Base-by-base conservation (phyloP, 1,140 invertebrate genomes). In the Caenorhabditis brenneri region DNA sequence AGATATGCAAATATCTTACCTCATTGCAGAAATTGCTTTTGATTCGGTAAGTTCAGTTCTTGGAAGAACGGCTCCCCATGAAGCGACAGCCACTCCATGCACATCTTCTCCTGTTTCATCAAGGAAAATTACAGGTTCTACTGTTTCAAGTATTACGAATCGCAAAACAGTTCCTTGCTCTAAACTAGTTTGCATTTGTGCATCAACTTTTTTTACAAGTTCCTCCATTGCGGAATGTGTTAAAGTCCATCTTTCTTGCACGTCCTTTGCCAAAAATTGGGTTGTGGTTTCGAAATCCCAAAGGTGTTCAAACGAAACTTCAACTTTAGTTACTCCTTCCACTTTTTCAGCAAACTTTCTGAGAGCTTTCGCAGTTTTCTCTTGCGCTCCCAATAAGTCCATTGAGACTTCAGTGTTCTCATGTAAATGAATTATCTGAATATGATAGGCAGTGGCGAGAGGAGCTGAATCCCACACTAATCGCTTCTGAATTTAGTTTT, bases 11-110 rank as follows among this genome's bases (percentile, higher is more conserved):
- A 19, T 51, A 1, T 3, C 12, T 49, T 33, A 60, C 55, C 60
- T 74, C n/a, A 82, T 69, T 6, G 85, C 51, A 42, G 83, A 53
- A 60, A 88, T 80, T n/a, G 86, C 48, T 49, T 86, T 49, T 84
- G 81, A 39, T 33, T 87, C 87, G 51, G 86, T 49, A 36, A 86
- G 84, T 19, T 90, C 87, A 86, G 93, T 93, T 86, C 91, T 91
- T 16, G 93, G 91, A 85, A 92, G 87, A 39, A 93, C 91, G 46
- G 93, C 96, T 82, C 96, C 96, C 96, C 96, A 98, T 83, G 95
- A 93, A 6, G 96, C 95, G 16, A 95, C 96, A 82, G 97, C 93
- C 90, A 96, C 95, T 0, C 94, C 93, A 92, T 95, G 51, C 16
- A 39, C 79, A 74, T 86, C 86, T 42, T 87, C 86, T 7, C 74